Evolutionary conservation across 2,888 invertebrate genomes (phyloP).

Genomic region (Calephelis perditalis): DNA sequence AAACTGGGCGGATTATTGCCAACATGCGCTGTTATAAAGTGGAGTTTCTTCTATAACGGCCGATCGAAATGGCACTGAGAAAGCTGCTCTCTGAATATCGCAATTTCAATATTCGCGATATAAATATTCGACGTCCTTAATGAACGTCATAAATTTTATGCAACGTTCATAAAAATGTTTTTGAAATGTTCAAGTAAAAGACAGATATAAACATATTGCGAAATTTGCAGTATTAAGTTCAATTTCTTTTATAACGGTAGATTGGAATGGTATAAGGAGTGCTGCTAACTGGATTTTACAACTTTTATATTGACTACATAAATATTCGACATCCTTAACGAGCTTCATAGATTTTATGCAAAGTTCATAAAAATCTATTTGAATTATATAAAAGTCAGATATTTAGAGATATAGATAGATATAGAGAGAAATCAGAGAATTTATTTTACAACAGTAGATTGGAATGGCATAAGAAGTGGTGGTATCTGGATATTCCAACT

Average conservation of each 20-base stretch:
- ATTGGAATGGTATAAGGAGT: background rate
- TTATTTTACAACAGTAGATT: constrained; percentile 33
- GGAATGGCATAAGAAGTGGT: constrained; percentile 9
- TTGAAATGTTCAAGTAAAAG: background rate
- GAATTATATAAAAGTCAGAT: no score
- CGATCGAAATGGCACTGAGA: constrained; percentile 15
- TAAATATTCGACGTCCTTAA: background rate
- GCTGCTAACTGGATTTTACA: background rate
- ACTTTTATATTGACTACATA: no score
- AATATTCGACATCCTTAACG: no score
- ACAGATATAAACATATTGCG: no score
- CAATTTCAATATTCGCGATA: background rate
- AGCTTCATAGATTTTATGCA: no score
- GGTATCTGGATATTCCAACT: no score
- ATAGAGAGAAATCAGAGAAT: no score
- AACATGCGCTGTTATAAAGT: constrained; percentile 49
- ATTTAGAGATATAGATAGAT: no score
- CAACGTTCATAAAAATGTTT: background rate
- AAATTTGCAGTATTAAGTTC: no score
- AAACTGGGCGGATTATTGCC: constrained; percentile 53
- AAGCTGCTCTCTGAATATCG: constrained; percentile 4
- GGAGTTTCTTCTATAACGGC: constrained; percentile 37
- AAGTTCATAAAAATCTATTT: no score
- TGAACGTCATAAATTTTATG: constrained; percentile 1
- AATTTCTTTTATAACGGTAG: constrained; percentile 29